A percentile compares a stretch with the other conserved stretches of the same genome.
phyloP scores from a whole-genome alignment of 2,888 invertebrate species.

The Agriopis aurantiaria region DNA sequence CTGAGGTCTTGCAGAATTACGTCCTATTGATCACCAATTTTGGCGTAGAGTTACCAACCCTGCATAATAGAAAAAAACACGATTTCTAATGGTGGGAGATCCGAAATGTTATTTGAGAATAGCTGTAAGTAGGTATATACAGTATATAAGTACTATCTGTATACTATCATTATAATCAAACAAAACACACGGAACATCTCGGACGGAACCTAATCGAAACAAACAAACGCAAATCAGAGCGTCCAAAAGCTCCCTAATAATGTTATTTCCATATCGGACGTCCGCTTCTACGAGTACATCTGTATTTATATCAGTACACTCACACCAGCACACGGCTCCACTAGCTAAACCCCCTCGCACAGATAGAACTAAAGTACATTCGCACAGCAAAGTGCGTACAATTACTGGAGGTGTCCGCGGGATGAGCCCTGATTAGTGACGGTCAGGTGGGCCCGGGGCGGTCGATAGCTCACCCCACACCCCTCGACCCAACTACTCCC shows the following conservation, averaged over 20 bases:
- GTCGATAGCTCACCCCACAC: constrained; percentile 70
- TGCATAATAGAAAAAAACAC: too few relatives aligned
- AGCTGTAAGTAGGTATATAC: not conserved
- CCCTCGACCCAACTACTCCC: constrained; percentile 72
- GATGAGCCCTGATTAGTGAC: constrained; percentile 86
- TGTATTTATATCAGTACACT: constrained; percentile 42
- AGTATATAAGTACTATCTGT: not conserved
- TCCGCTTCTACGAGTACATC: constrained; percentile 47
- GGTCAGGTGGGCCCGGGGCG: constrained; percentile 81
- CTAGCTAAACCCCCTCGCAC: constrained; percentile 47
- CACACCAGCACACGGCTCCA: constrained; percentile 43
- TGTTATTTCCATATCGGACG: constrained; percentile 57
- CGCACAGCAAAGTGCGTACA: constrained; percentile 74
- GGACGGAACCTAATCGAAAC: constrained; percentile 32
- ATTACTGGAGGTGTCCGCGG: constrained; percentile 84
- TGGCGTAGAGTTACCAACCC: too few relatives aligned
- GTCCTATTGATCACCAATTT: too few relatives aligned
- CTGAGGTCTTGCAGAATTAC: too few relatives aligned
- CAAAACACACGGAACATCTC: constrained; percentile 15
- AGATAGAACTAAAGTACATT: constrained; percentile 54
- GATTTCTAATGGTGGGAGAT: not conserved
- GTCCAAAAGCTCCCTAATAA: constrained; percentile 57
- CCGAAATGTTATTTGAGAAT: not conserved
- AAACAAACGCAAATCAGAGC: constrained; percentile 39
- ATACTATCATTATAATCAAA: constrained; percentile 1